Evolutionary conservation across 2,888 invertebrate species (phyloP), one percentile per base, ranked within the genome.

Genomic region (Tholera decimalis): DNA sequence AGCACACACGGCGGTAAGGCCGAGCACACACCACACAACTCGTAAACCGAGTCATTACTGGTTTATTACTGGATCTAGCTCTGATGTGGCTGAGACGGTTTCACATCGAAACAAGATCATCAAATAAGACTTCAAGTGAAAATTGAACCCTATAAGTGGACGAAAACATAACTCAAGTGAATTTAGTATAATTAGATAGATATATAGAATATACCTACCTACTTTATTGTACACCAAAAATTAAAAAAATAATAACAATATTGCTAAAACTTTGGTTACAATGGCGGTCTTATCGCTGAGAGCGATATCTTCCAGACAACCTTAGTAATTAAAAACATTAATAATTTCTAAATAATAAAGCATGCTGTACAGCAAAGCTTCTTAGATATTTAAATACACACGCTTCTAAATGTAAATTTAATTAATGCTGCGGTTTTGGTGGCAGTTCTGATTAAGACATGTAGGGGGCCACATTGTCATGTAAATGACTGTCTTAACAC

Each of bases 21-120:
- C 54, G 53, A 5, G 58, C 43, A 63, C 69, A 67, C 77, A 73
- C 60, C 28, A 47, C 15, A 26, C 24, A 6, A 54, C 43, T 64
- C 77, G 66, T 77, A 67, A 69, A 73, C 28, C 69, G 18, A 59
- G 18, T 70, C 54, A 77, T 79, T 67, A 77, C 62, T 55, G 60
- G 66, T 71, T 64, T 79, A 75, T 65, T 73, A 63, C 62, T 54
- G 44, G 41, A 58, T 49, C 53, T 61, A 39, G 22, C 44, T 22
- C 18, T 9, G 41, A 22, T 22, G 18, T 8, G 15, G 22, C 43
- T 33, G 18, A 44, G 41, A 2, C 11, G 18, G 33, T 28, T 51
- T 49, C 49, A 49, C 30, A 49, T 15, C n/a, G 44, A 28, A n/a
- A 24, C 13, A 20, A 20, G 18, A 39, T 3, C 7, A 15, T 15